Percentiles rank a stretch among this genome's conserved stretches.
phyloP scores from a whole-genome alignment of 2,113 vertebrate genomes.

The Piaya cayana region DNA sequence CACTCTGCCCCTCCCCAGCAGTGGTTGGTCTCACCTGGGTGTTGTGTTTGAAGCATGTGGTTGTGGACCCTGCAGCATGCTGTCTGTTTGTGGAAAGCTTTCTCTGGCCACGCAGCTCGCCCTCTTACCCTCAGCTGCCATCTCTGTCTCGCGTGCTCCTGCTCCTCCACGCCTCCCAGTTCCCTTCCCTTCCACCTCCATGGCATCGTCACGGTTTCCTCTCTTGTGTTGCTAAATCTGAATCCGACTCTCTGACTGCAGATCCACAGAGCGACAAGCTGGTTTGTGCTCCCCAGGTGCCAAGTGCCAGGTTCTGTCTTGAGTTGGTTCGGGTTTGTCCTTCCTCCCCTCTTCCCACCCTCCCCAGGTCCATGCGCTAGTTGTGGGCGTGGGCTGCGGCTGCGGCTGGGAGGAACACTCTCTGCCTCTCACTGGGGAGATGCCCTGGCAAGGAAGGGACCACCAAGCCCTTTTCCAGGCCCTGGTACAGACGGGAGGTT shows the following conservation, averaged over 20 bases:
- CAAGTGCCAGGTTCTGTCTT: conserved; percentile 64
- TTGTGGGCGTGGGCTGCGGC: conserved; percentile 70
- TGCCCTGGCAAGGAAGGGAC: not conserved
- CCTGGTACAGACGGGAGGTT: conserved; percentile 52
- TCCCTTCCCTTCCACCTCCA: conserved; percentile 33
- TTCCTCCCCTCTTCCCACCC: conserved; percentile 49
- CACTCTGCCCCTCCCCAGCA: conserved; percentile 34
- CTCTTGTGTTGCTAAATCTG: conserved; percentile 80
- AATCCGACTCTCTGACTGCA: conserved; percentile 67
- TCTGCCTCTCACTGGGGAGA: conserved; percentile 50
- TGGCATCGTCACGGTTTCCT: conserved; percentile 86
- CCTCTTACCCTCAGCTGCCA: conserved; percentile 45
- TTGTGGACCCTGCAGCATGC: conserved; percentile 88
- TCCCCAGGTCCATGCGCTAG: conserved; percentile 69
- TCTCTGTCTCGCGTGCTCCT: conserved; percentile 28
- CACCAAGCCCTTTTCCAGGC: conserved; percentile 16
- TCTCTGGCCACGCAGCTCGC: conserved; percentile 51
- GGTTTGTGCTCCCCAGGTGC: conserved; percentile 65
- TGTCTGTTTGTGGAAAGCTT: conserved; percentile 79
- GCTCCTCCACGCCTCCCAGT: not conserved
- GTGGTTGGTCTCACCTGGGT: conserved; percentile 71
- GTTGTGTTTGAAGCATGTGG: conserved; percentile 87
- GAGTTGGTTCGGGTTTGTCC: conserved; percentile 63
- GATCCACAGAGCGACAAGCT: conserved; percentile 65
- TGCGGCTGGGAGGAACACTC: conserved; percentile 70